Conservation (phyloP, 2,113 vertebrate genomes). For the Apaloderma vittatum region DNA sequence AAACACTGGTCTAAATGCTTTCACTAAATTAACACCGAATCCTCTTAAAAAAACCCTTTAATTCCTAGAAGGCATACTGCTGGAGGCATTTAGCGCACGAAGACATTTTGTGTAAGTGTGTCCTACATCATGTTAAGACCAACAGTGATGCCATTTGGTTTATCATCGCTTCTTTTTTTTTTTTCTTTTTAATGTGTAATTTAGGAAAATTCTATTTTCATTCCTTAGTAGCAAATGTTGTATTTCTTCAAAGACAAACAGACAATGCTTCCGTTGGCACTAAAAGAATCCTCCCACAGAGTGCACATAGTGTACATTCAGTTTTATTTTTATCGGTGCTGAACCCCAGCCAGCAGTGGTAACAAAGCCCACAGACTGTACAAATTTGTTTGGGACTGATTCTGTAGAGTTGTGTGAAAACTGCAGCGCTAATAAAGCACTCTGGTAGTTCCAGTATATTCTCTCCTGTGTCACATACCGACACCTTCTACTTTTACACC, state of each 20-base stretch:
- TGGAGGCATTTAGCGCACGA: not conserved
- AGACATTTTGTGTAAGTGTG: not conserved
- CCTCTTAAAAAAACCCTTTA: not conserved
- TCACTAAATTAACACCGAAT: not conserved
- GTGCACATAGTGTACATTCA: not conserved
- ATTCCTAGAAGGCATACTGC: not conserved
- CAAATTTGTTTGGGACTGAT: not conserved
- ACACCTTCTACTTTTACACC: rapidly evolving
- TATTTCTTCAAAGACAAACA: not conserved
- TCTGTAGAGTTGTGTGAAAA: not conserved
- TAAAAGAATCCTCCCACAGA: conserved; percentile 17
- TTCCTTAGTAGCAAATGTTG: conserved; percentile 26
- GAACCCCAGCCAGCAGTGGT: conserved; percentile 1
- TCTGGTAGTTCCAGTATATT: not conserved
- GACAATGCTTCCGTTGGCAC: conserved; percentile 56
- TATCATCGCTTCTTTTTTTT: not conserved
- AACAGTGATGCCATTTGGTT: conserved; percentile 31
- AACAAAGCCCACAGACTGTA: not conserved
- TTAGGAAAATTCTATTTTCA: conserved; percentile 55
- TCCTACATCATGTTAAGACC: not conserved
- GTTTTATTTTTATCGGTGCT: conserved; percentile 11
- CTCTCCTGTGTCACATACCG: not conserved
- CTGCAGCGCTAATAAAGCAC: not conserved
- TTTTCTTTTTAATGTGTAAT: not conserved
- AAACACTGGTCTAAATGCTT: not conserved